These are phyloP conservation scores for Hucho hucho DNA, from an alignment of 2,113 vertebrate genomes.

Conservation along the genomic window DNA sequence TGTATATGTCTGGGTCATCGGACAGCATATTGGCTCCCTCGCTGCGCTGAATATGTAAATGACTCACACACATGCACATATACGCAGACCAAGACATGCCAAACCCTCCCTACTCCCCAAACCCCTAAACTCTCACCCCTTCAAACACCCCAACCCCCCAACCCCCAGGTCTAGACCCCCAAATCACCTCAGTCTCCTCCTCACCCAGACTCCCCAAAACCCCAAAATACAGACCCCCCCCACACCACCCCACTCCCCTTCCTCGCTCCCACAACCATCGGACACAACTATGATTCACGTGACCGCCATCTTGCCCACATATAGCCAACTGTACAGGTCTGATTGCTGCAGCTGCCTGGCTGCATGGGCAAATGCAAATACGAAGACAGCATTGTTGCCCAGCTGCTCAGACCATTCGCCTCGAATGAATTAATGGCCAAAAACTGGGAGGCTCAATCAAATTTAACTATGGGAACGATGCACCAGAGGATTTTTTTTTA, in stretches of 20 bases:
- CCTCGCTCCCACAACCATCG: slow-evolving; percentile 53
- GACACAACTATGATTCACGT: slow-evolving; percentile 61
- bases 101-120: slow-evolving; percentile 23
- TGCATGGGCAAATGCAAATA: slow-evolving; percentile 64
- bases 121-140: slow-evolving; percentile 43
- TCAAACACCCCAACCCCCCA: slow-evolving; percentile 31
- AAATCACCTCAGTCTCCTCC: slow-evolving; percentile 42
- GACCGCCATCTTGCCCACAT: slow-evolving; percentile 72
- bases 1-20: slow-evolving; percentile 40
- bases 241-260: background rate
- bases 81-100: slow-evolving; percentile 60
- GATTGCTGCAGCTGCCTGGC: slow-evolving; percentile 57
- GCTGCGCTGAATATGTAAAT: slow-evolving; percentile 68
- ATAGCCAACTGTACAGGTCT: slow-evolving; percentile 58
- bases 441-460: slow-evolving; percentile 31
- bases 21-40: slow-evolving; percentile 63
- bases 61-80: slow-evolving; percentile 62
- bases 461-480: slow-evolving; percentile 8
- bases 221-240: slow-evolving; percentile 25
- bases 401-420: slow-evolving; percentile 25
- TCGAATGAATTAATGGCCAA: slow-evolving; percentile 49
- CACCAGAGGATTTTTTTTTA: too few relatives aligned
- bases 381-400: slow-evolving; percentile 47
- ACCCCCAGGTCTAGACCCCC: slow-evolving; percentile 56
- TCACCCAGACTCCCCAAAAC: slow-evolving; percentile 61